Base-by-base conservation (phyloP, 2,113 vertebrate species). In the Lonchura striata region DNA sequence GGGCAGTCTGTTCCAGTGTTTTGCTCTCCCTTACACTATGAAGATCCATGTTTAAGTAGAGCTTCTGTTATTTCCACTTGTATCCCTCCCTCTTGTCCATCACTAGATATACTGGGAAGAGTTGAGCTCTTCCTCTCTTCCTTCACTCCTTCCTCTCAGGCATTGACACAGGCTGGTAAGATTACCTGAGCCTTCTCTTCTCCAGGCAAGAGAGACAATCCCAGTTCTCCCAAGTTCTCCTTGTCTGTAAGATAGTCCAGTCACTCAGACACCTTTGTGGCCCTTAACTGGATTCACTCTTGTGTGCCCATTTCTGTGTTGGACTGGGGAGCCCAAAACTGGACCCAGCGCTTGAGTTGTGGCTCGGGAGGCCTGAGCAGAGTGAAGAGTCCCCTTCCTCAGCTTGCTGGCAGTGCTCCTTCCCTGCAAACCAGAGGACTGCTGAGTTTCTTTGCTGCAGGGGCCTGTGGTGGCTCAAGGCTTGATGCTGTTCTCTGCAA, bases 391-490 rank as follows among this genome's bases (percentile, higher is more conserved):
- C 12, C 3, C 13, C 15, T 63, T 35, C 49, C n/a, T 86, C 56
- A 70, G 1, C 23, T 68, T 82, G 46, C 72, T 91, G 85, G 44
- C 52, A 63, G 0, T 41, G 50, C 17, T 65, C 3, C 64, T 85
- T n/a, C 60, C 14, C 17, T 13, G 35, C 39, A 75, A 31, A 33
- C 15, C 15, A 10, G 59, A 50, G 80, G 28, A 3, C 28, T 68
- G 21, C 23, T 17, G 12, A 16, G 20, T 14, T 47, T 1, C 47
- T 70, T 82, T 84, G 66, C 79, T 3, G 1, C 39, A 6, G 14
- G 57, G 33, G n/a, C 23, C 4, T 1, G 0, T 1, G 9, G 56
- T 24, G 49, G 47, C 44, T 84, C 17, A 0, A 1, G 16, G 14
- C 30, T 57, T 37, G 27, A 33, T 33, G 0, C 7, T 8, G 1